These are phyloP conservation scores for Formica exsecta DNA, from an alignment of 1,140 invertebrate species.

Conservation along the genomic window DNA sequence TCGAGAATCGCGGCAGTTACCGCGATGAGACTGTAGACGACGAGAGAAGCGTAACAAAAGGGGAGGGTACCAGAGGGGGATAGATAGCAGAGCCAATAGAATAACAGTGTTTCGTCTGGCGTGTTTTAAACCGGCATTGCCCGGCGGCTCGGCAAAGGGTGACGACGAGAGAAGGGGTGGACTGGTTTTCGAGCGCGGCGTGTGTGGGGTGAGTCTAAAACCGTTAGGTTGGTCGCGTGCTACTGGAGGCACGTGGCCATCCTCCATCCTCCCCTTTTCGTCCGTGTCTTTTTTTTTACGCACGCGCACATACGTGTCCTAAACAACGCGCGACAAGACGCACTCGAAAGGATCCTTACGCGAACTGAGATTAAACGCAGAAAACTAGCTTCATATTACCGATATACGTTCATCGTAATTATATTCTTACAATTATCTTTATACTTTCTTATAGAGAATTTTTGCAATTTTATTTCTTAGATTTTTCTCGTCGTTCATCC, in stretches of 20 bases:
- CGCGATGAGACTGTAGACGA: constrained; percentile 50
- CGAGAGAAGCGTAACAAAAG: constrained; percentile 55
- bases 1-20: constrained; percentile 29
- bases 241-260: constrained; percentile 83
- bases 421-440: not conserved
- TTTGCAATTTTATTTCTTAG: not conserved
- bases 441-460: not conserved
- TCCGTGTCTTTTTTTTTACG: constrained; percentile 54
- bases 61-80: constrained; percentile 73
- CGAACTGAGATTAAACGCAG: not conserved
- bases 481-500: not conserved
- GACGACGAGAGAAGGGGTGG: constrained; percentile 83
- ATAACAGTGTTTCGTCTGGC: constrained; percentile 83
- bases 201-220: constrained; percentile 83
- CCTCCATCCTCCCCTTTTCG: constrained; percentile 66
- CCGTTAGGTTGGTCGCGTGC: constrained; percentile 86
- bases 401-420: not conserved
- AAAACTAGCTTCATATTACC: not conserved
- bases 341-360: not conserved
- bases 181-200: constrained; percentile 80
- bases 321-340: constrained; percentile 26
- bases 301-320: constrained; percentile 63
- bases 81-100: constrained; percentile 80
- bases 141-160: constrained; percentile 78
- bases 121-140: constrained; percentile 80